Base-by-base conservation (phyloP, 2,797 vertebrate genomes). In the Thripadectes ignobilis region DNA sequence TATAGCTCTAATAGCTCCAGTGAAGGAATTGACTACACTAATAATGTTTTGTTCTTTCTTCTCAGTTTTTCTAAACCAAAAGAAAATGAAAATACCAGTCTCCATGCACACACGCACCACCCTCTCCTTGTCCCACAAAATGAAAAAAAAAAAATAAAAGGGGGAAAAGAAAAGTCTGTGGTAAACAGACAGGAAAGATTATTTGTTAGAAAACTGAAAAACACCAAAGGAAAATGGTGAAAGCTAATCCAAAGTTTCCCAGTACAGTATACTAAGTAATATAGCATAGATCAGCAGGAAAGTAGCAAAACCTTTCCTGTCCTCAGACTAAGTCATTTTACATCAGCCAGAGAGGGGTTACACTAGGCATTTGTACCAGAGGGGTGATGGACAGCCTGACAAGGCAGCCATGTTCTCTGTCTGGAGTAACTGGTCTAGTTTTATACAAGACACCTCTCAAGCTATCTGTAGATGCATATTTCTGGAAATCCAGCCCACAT, bases 11-110 rank as follows among this genome's bases (percentile, higher is more conserved):
- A 94, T 74, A 92, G 59, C 62, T 85, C 63, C 43, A 59, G 34
- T 63, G 73, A 80, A 88, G 38, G 46, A 88, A 78, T 59, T 75
- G 38, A 54, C 69, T 80, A 32, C 36, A 41, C 17, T 51, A 93
- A 91, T 72, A 77, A 92, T 72, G 27, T 58, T 95, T 92, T 85
- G 48, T 58, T 68, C 82, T 79, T 91, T 78, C n/a, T 71, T 18
- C 27, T 57, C 48, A 23, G 29, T 66, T 86, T 89, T 90, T 84
- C 58, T 81, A 48, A 84, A 84, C 36, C 9, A 65, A 63, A 85
- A 89, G 16, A 69, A 87, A 92, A 85, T 9, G 7, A 74, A n/a
- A 85, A 54, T 22, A 46, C 8, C 6, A 7, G 52, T 38, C 19
- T 29, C 52, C 16, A 58, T 8, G n/a, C 30, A 34, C 10, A 24